Base-by-base conservation (phyloP, 2,113 vertebrate species). In the Collichthys lucidus region DNA sequence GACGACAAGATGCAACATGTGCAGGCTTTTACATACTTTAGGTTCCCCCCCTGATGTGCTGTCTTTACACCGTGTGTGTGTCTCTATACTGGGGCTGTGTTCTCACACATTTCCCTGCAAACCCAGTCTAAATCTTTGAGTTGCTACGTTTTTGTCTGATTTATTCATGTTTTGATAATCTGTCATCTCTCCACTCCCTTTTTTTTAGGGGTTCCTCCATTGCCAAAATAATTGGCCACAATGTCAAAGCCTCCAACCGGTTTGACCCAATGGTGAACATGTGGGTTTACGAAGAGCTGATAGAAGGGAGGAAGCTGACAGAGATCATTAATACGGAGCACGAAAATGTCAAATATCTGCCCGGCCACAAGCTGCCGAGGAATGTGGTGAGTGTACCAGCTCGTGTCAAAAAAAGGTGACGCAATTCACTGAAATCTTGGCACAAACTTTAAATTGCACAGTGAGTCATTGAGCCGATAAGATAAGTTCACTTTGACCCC, bases 261-360 rank as follows among this genome's bases (percentile, higher is more conserved):
- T 97, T 96, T 79, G 91, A 96, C 24, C 94, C 96, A 0, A 62
- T 92, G 50, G 95, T 97, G 26, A 96, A 95, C 84, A 96, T 97
- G 93, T 97, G 96, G 96, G 96, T 97, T n/a, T 97, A 94, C 49
- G 96, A 98, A 90, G 96, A 97, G 73, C 74, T 92, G 20, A 81
- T 96, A 1, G 78, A 94, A 1, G 95, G 95, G 15, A 94, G 76
- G 85, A 96, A 96, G 72, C 94, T 97, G 29, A 92, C 94, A 0
- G 95, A 96, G 61, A 96, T 97, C 87, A 97, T 97, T 56, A 96
- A 96, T 42, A 93, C 95, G 0, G 93, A 97, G 3, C 96, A 96
- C 0, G 96, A 97, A 90, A 97, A 96, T 17, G 81, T 95, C n/a
- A 97, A 97, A 68, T 96, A 97, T 35, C 94, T 97, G 0, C 95